Conservation (phyloP, 2,888 invertebrate species). For the Elmis aenea region DNA sequence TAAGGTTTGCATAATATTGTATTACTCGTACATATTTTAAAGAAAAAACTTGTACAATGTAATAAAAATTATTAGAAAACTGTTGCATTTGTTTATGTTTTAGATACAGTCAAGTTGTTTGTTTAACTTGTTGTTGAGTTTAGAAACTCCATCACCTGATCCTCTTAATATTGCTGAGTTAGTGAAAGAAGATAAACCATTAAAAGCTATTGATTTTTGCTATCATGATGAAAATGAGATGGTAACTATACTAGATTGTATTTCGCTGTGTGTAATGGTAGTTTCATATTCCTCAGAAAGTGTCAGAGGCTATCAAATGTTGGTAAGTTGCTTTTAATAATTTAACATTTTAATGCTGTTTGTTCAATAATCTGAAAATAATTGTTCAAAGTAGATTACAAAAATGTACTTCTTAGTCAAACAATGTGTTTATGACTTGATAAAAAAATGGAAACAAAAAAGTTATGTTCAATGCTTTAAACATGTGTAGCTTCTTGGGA, state of each 20-base stretch:
- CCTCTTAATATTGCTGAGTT: slow-evolving; percentile 88
- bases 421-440: background rate
- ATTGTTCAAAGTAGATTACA: slow-evolving; percentile 7
- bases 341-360: no score
- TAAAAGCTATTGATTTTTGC: slow-evolving; percentile 96
- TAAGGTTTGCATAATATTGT: slow-evolving; percentile 56
- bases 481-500: no score
- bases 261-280: slow-evolving; percentile 98
- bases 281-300: slow-evolving; percentile 98
- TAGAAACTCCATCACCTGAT: slow-evolving; percentile 93
- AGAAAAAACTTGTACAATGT: no score
- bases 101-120: slow-evolving; percentile 86
- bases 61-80: no score
- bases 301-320: slow-evolving; percentile 84
- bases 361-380: no score
- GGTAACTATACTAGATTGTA: slow-evolving; percentile 93
- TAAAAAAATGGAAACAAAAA: no score
- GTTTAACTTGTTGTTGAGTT: slow-evolving; percentile 83
- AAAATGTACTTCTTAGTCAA: background rate
- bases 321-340: slow-evolving; percentile 54
- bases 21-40: background rate
- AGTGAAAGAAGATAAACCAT: slow-evolving; percentile 84
- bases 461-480: no score
- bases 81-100: background rate
- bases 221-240: slow-evolving; percentile 98